These are phyloP conservation scores for Danio aesculapii DNA, from an alignment of 2,797 vertebrate genomes.

Conservation along the genomic window DNA sequence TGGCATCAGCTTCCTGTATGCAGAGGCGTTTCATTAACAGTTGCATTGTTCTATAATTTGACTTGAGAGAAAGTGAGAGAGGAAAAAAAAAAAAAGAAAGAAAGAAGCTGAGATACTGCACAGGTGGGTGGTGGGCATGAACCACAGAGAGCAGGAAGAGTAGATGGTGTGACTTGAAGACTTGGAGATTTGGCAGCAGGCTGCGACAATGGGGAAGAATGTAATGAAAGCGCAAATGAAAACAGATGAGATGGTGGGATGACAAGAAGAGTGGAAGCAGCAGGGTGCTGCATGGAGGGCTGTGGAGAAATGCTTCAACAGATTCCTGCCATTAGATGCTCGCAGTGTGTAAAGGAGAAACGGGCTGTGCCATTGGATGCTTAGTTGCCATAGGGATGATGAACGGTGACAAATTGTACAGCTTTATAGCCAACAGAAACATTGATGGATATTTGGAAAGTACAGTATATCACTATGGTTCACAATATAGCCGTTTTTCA, in stretches of 20 bases:
- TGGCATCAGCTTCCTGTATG: slow-evolving; percentile 17
- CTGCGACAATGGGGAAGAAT: background rate
- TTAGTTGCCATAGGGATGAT: slow-evolving; percentile 77
- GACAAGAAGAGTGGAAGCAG: slow-evolving; percentile 23
- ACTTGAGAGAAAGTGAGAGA: slow-evolving; percentile 6
- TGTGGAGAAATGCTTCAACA: slow-evolving; percentile 20
- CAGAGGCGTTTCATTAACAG: slow-evolving; percentile 40
- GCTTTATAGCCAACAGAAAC: slow-evolving; percentile 58
- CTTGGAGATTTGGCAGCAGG: background rate
- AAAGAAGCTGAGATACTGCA: background rate
- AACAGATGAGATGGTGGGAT: slow-evolving; percentile 25
- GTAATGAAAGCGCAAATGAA: slow-evolving; percentile 44
- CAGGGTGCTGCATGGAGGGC: background rate
- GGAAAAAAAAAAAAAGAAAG: background rate
- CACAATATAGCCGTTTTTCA: slow-evolving; percentile 7
- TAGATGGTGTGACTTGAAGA: background rate
- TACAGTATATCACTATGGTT: background rate
- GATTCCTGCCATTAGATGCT: slow-evolving; percentile 61
- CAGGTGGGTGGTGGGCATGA: slow-evolving; percentile 31
- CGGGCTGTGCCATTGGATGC: slow-evolving; percentile 61
- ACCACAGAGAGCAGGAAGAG: slow-evolving; percentile 7
- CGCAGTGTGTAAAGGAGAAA: slow-evolving; percentile 42
- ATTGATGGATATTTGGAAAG: slow-evolving; percentile 26
- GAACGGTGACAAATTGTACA: slow-evolving; percentile 63
- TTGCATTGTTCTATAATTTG: slow-evolving; percentile 47